phyloP scores from a whole-genome alignment of 1,140 invertebrate species.

The Cydia pomonella region DNA sequence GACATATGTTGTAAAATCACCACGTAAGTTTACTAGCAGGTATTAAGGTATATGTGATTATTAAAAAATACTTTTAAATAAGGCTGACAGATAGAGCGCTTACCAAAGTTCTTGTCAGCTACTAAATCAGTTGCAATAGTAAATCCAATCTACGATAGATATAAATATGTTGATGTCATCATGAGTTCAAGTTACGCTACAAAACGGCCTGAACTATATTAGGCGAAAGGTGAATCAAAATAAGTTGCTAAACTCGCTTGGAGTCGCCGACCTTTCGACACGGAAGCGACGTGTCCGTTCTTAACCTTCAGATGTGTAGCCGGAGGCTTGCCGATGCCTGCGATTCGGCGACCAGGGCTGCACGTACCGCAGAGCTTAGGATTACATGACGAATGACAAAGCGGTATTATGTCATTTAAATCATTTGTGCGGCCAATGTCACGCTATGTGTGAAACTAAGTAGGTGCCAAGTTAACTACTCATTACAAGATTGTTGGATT shows the following conservation, averaged over 20 bases:
- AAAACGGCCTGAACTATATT: slow-evolving; percentile 11
- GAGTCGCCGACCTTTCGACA: slow-evolving; percentile 41
- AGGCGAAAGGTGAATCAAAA: slow-evolving; percentile 33
- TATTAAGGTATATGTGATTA: too few species aligned
- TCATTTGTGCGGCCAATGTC: not conserved
- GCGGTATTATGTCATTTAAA: slow-evolving; percentile 13
- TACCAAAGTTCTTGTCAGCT: too few species aligned
- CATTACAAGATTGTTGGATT: not conserved
- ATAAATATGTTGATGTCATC: not conserved
- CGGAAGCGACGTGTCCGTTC: slow-evolving; percentile 36
- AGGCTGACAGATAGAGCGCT: too few species aligned
- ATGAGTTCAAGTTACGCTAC: not conserved
- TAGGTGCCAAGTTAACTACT: not conserved
- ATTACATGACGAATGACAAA: slow-evolving; percentile 19
- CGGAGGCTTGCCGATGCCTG: slow-evolving; percentile 8
- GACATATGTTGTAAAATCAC: not conserved
- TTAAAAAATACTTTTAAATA: too few species aligned
- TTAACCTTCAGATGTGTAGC: slow-evolving; percentile 27
- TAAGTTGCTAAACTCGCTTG: slow-evolving; percentile 23
- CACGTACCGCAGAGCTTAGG: slow-evolving; percentile 12
- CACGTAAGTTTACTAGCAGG: too few species aligned
- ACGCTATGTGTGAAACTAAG: not conserved
- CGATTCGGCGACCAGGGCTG: slow-evolving; percentile 2
- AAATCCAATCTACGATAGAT: not conserved
- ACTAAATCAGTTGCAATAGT: not conserved